These are phyloP conservation scores for Phyto melanocephala DNA, from an alignment of 2,888 invertebrate genomes.

Conservation along the genomic window DNA sequence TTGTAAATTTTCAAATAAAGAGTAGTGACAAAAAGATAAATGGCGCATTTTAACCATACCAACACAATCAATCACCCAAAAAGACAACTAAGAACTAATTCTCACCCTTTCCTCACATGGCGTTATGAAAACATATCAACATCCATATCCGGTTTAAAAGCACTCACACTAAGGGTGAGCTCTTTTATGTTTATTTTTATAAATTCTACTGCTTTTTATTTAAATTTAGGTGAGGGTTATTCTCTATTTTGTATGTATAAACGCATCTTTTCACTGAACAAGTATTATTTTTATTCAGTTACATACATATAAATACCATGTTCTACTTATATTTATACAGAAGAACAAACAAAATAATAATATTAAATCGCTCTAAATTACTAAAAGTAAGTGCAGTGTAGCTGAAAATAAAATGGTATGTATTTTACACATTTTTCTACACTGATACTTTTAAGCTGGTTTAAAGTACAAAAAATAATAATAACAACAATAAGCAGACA, in stretches of 20 bases:
- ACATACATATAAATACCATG: too few relatives aligned
- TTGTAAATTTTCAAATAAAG: too few relatives aligned
- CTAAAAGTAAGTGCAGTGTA: constrained; percentile 31
- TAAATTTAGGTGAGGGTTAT: constrained; percentile 39
- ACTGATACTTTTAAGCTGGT: constrained; percentile 39
- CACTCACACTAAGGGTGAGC: too few relatives aligned
- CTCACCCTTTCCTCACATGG: too few relatives aligned
- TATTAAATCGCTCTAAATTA: background rate
- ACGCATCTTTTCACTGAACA: background rate
- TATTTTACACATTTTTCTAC: constrained; percentile 34
- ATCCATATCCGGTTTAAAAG: constrained; percentile 16
- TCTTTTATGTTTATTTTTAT: background rate
- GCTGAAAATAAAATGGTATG: constrained; percentile 22
- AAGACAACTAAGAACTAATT: too few relatives aligned
- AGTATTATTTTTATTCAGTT: constrained; percentile 13
- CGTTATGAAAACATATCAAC: background rate
- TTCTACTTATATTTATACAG: background rate
- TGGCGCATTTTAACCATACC: too few relatives aligned
- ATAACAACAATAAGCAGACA: background rate
- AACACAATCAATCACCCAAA: too few relatives aligned
- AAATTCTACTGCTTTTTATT: background rate
- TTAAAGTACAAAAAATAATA: background rate
- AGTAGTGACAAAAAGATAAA: too few relatives aligned
- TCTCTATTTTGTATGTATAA: background rate
- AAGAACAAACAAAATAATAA: background rate